phyloP scores from a whole-genome alignment of 2,113 vertebrate species.

The Rhea americana region DNA sequence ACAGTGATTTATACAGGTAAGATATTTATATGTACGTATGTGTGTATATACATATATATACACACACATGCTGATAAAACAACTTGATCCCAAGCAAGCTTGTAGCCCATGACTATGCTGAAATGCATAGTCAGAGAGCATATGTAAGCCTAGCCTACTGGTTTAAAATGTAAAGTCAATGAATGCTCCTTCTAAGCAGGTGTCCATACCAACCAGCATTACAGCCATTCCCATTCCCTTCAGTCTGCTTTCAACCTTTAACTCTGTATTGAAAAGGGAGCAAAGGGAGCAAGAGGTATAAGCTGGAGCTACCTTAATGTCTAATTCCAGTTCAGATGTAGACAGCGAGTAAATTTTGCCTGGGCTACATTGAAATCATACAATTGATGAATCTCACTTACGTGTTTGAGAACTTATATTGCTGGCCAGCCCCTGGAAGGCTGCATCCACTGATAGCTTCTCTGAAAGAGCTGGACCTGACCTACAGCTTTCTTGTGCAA shows the following conservation, averaged over 20 bases:
- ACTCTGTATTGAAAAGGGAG: not conserved
- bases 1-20: not conserved
- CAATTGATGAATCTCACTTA: not conserved
- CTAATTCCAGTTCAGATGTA: not conserved
- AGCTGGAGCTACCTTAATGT: not conserved
- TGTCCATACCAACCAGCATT: not conserved
- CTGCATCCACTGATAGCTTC: not conserved
- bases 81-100: not conserved
- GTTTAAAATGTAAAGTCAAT: not conserved
- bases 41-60: no score
- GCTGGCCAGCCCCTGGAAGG: not conserved
- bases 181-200: not conserved
- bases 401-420: not conserved
- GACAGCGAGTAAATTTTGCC: not conserved
- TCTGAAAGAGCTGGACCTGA: not conserved
- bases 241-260: not conserved
- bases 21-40: not conserved
- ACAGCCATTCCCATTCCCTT: not conserved
- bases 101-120: not conserved
- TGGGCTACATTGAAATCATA: fast-evolving
- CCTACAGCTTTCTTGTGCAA: not conserved
- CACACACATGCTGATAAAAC: not conserved
- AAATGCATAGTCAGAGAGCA: not conserved
- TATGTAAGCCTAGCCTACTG: not conserved
- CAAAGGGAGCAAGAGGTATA: not conserved